Evolutionary conservation across 2,888 invertebrate species (phyloP), one percentile per base, ranked within the genome.

Genomic region (Lottia scabra): DNA sequence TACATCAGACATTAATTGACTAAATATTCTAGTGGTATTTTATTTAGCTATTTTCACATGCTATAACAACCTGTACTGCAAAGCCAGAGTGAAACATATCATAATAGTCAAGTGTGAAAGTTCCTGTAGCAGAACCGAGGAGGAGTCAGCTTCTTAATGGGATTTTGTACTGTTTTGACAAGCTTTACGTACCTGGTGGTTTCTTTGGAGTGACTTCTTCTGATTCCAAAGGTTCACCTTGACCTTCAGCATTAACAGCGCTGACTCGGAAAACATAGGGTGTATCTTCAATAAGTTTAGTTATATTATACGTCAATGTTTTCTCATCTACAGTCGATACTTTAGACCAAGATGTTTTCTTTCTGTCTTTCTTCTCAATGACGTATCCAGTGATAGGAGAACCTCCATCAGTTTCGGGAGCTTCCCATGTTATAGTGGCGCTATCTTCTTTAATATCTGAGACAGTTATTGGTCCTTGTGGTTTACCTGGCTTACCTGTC

Each of bases 141-240:
- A n/a, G n/a, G n/a, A n/a, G n/a, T n/a, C n/a, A n/a, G n/a, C n/a
- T n/a, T n/a, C n/a, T n/a, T n/a, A n/a, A n/a, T n/a, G n/a, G n/a
- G n/a, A n/a, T n/a, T 56, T 56, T 56, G 56, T 19, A 56, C 0
- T n/a, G 19, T n/a, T n/a, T n/a, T n/a, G n/a, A n/a, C n/a, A n/a
- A n/a, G n/a, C n/a, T n/a, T n/a, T 3, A 73, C 79, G 65, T 70
- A 84, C 82, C 77, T 75, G 81, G 78, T 65, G 79, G 79, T 78
- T 79, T 81, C 76, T 75, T 79, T 63, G 84, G 83, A 72, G 71
- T 76, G 65, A 83, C 75, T 44, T 83, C 82, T 19, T 81, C 80
- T 12, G 85, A 81, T 56, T 79, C 78, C 30, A 87, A 76, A 38
- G 87, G 83, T 74, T 95, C 94, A 38, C 85, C 77, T 70, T 80